Conservation (phyloP, 2,888 invertebrate genomes). For the Congeria kusceri region DNA sequence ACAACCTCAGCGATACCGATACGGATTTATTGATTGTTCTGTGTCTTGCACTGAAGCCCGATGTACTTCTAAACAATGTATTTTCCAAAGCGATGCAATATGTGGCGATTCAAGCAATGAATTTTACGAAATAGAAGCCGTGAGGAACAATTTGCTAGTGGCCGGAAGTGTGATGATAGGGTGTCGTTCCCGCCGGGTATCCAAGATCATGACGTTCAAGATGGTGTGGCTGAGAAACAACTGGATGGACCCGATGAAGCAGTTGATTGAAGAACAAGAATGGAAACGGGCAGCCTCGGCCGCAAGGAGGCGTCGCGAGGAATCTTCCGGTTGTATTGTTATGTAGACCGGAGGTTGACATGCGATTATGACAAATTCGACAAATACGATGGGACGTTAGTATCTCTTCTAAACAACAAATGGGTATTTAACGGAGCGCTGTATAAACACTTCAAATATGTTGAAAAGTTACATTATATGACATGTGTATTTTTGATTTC, state of each 20-base stretch:
- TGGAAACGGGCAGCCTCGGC: constrained; percentile 7
- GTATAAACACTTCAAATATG: too few species aligned
- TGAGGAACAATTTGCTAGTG: constrained; percentile 40
- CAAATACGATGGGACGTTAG: too few species aligned
- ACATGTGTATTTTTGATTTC: too few species aligned
- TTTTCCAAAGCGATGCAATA: constrained; percentile 44
- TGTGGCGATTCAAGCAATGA: constrained; percentile 39
- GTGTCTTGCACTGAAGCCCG: constrained; percentile 35
- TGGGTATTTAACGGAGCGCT: too few species aligned
- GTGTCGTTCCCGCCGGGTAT: constrained; percentile 36
- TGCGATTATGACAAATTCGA: too few species aligned
- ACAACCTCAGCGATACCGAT: constrained; percentile 27
- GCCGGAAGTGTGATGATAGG: constrained; percentile 43
- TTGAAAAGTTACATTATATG: too few species aligned
- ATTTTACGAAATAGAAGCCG: constrained; percentile 45
- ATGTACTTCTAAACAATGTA: constrained; percentile 34
- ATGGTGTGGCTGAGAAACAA: constrained; percentile 37
- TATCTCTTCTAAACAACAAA: too few species aligned
- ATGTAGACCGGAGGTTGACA: neutral
- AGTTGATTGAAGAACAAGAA: constrained; percentile 26
- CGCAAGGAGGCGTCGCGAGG: neutral
- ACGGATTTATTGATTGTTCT: constrained; percentile 35
- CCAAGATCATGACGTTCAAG: constrained; percentile 53
- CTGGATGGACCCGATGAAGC: constrained; percentile 31
- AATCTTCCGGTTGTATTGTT: neutral